Evolutionary conservation across 2,888 invertebrate genomes (phyloP), one percentile per base, ranked within the genome.

Genomic region (Tricholauxania praeusta): DNA sequence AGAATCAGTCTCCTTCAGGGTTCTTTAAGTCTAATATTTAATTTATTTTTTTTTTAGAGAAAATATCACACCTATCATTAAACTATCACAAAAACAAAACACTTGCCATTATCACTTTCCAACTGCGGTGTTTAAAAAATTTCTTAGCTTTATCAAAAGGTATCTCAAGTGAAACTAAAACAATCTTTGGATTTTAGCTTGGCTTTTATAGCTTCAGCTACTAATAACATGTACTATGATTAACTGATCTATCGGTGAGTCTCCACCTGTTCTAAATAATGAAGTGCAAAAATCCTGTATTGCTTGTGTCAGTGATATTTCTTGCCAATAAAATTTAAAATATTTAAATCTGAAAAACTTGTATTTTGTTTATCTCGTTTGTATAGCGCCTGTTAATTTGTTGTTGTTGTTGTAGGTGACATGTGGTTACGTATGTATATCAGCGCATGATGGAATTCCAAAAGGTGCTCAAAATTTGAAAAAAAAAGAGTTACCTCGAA

Each of bases 271-370:
- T 22, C 64, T n/a, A 62, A 32, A 28, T 28, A 74, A 75, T 78
- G 76, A 76, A 76, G 77, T 83, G 77, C 19, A 70, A 80, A 81
- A 84, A 83, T 83, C 83, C 82, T 82, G 83, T 80, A 78, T 67
- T n/a, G 32, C 28, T 60, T 48, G n/a, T 47, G 53, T 19, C 49
- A 39, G 39, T 39, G 10, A 39, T 39, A 39, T 39, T 10, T 49
- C 32, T 57, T 70, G 28, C 59, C 71, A 71, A 55, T 72, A 66
- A 67, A 73, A 67, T 59, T 59, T 77, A 10, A 39, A 39, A 39
- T 80, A 78, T 83, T 84, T 85, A 77, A 85, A 85, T 84, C 82
- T 75, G 72, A 75, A 75, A 85, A 85, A 85, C 85, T 81, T 79
- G 85, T 85, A 85, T 84, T 82, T 83, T 85, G 82, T 85, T 85